Evolutionary conservation across 2,888 invertebrate species (phyloP).

Genomic region (Blera fallax): DNA sequence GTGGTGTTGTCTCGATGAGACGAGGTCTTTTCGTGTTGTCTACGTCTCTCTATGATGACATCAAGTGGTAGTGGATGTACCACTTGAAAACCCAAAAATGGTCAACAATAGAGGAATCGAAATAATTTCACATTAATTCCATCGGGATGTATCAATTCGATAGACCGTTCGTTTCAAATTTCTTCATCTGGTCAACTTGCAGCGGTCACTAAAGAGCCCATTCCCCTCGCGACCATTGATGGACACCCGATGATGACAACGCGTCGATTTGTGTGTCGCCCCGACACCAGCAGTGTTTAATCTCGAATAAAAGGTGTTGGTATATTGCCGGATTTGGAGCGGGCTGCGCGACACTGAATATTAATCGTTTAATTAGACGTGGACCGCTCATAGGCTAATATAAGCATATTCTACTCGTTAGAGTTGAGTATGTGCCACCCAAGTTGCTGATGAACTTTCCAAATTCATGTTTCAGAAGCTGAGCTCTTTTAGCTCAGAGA

Average conservation of each 20-base stretch:
- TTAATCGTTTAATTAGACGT: constrained; percentile 68
- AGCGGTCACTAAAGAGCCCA: background rate
- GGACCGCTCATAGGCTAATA: constrained; percentile 43
- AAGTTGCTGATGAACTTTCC: constrained; percentile 54
- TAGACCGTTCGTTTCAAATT: constrained; percentile 48
- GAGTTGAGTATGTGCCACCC: constrained; percentile 39
- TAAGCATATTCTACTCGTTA: constrained; percentile 11
- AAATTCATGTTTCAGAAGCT: constrained; percentile 55
- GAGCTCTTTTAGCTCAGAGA: constrained; percentile 34
- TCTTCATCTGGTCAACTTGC: constrained; percentile 45
- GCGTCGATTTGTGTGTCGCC: constrained; percentile 4
- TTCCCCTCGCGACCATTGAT: constrained; percentile 15
- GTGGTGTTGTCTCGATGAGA: constrained; percentile 62
- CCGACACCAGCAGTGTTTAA: constrained; percentile 36
- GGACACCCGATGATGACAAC: constrained; percentile 40
- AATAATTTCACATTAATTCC: constrained; percentile 58
- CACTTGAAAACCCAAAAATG: constrained; percentile 49
- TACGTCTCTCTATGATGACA: constrained; percentile 57
- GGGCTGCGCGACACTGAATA: constrained; percentile 58
- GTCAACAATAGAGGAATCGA: constrained; percentile 60
- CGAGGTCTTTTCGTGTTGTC: constrained; percentile 31
- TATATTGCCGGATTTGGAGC: constrained; percentile 60
- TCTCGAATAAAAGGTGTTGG: constrained; percentile 56
- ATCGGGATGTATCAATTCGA: constrained; percentile 68
- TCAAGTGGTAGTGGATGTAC: constrained; percentile 57